These are phyloP conservation scores for Sus cebifrons DNA, from an alignment of 2,797 vertebrate genomes.

Conservation along the genomic window DNA sequence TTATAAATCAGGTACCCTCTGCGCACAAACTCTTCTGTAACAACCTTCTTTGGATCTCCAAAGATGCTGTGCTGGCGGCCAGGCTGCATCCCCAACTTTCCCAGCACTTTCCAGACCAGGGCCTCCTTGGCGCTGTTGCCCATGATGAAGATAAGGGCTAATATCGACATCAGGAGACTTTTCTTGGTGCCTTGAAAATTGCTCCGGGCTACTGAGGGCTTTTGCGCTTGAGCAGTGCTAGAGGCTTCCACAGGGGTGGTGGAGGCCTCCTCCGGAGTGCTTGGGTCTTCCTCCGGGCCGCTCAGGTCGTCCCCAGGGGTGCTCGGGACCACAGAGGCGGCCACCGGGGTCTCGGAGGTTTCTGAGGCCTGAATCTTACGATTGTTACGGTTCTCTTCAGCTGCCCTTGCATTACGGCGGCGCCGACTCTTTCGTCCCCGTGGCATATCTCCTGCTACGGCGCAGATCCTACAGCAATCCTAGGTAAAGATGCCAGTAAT, in stretches of 20 bases:
- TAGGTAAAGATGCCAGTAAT: neutral
- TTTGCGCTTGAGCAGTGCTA: slow-evolving; percentile 64
- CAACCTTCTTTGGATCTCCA: slow-evolving; percentile 83
- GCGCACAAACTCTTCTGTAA: slow-evolving; percentile 84
- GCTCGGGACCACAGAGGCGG: slow-evolving; percentile 42
- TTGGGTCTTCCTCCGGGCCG: slow-evolving; percentile 67
- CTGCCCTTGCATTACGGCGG: slow-evolving; percentile 79
- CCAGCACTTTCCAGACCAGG: slow-evolving; percentile 85
- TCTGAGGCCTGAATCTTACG: slow-evolving; percentile 80
- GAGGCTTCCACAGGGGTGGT: slow-evolving; percentile 64
- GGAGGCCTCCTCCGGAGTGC: slow-evolving; percentile 66
- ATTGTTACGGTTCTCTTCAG: slow-evolving; percentile 81
- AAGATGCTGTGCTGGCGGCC: slow-evolving; percentile 83
- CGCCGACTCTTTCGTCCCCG: slow-evolving; percentile 82
- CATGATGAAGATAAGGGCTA: slow-evolving; percentile 85
- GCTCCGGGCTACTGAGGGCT: slow-evolving; percentile 74
- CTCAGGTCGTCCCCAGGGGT: slow-evolving; percentile 68
- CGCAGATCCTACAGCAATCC: slow-evolving; percentile 7
- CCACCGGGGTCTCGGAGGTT: slow-evolving; percentile 65
- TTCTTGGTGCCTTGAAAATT: slow-evolving; percentile 84
- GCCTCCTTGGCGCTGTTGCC: slow-evolving; percentile 84
- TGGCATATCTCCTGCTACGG: slow-evolving; percentile 73
- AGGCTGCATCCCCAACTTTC: slow-evolving; percentile 85
- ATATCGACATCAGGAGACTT: slow-evolving; percentile 84
- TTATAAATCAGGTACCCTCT: slow-evolving; percentile 84